Evolutionary conservation across 2,797 vertebrate species (phyloP).

Genomic region (Xenopus petersii): DNA sequence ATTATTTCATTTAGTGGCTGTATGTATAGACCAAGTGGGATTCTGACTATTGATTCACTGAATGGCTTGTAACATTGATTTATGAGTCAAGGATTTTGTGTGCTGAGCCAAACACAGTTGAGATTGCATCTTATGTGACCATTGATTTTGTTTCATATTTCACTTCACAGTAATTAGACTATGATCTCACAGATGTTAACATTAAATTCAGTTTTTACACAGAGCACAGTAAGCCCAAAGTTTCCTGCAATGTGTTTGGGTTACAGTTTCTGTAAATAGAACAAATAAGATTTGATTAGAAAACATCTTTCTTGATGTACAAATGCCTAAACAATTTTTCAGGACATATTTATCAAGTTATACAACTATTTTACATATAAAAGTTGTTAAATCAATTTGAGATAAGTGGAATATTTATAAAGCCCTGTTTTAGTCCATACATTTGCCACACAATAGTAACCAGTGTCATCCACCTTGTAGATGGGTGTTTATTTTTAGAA

Average conservation of each 20-base stretch:
- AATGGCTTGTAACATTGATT: constrained; percentile 86
- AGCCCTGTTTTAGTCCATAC: too few relatives aligned
- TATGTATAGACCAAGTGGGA: constrained; percentile 80
- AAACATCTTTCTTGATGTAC: constrained; percentile 25
- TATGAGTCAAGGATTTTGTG: constrained; percentile 73
- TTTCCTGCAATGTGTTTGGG: constrained; percentile 5
- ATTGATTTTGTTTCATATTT: constrained; percentile 67
- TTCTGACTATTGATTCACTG: constrained; percentile 85
- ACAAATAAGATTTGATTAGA: constrained; percentile 45
- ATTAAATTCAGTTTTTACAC: constrained; percentile 48
- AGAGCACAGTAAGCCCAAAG: constrained; percentile 11
- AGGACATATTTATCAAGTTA: too few relatives aligned
- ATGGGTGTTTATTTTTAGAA: too few relatives aligned
- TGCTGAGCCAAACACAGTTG: constrained; percentile 65
- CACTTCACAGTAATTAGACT: constrained; percentile 53
- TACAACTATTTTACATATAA: too few relatives aligned
- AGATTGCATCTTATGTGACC: constrained; percentile 60
- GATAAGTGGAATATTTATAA: too few relatives aligned
- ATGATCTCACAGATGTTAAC: constrained; percentile 54
- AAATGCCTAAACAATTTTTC: too few relatives aligned
- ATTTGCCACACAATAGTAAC: too few relatives aligned
- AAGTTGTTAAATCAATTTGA: too few relatives aligned
- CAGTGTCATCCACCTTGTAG: too few relatives aligned
- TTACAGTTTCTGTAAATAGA: too few relatives aligned
- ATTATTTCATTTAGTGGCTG: constrained; percentile 82